Evolutionary conservation across 2,888 invertebrate genomes (phyloP).

Genomic region (Dichetophora obliterata): DNA sequence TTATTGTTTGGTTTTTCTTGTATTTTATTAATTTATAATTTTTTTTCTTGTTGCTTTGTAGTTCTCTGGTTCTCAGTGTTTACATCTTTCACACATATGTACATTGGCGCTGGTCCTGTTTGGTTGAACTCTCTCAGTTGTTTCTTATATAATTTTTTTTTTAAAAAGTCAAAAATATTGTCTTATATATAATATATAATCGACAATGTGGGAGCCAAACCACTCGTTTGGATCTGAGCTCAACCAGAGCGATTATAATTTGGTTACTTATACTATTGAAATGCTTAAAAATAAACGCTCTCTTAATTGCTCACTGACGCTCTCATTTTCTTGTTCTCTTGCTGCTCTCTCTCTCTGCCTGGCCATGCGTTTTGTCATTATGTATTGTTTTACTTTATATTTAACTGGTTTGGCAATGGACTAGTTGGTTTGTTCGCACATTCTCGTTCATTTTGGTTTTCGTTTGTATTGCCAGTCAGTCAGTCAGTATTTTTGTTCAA

Average conservation of each 20-base stretch:
- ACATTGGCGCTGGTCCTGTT: neutral
- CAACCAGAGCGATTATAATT: neutral
- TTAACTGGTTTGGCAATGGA: constrained; percentile 52
- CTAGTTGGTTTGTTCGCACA: constrained; percentile 44
- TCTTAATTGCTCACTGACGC: neutral
- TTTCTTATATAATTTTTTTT: constrained; percentile 12
- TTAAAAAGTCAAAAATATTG: neutral
- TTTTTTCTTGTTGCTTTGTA: neutral
- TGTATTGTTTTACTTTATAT: constrained; percentile 26
- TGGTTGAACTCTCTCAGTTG: neutral
- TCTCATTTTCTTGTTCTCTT: constrained; percentile 1
- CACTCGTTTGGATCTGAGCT: neutral
- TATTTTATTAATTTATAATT: neutral
- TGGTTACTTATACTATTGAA: constrained; percentile 13
- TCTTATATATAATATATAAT: constrained; percentile 3
- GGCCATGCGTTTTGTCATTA: neutral
- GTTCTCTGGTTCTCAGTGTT: constrained; percentile 25
- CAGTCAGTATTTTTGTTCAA: constrained; percentile 1
- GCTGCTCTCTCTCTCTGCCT: neutral
- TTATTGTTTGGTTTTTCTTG: constrained; percentile 16
- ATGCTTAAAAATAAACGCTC: neutral
- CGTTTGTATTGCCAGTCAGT: neutral
- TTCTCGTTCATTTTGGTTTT: constrained; percentile 28
- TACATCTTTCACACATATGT: constrained; percentile 31
- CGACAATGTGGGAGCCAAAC: constrained; percentile 3